A percentile compares a stretch with the other conserved stretches of the same genome.
Conservation (phyloP, 2,888 invertebrate genomes). For the Subacronicta megacephala region DNA sequence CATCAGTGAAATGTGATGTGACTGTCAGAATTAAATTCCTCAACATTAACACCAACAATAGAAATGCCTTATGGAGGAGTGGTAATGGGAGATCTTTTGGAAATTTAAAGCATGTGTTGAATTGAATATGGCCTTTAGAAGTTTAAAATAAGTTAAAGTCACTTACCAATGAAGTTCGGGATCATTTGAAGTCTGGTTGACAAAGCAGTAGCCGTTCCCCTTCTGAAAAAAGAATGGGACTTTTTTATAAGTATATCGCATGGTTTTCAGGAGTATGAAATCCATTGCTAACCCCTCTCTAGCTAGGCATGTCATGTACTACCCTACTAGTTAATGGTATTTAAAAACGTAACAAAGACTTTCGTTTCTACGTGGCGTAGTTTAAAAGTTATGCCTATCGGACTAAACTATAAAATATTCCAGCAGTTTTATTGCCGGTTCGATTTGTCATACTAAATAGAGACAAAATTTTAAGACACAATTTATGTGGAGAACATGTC, state of each 20-base stretch:
- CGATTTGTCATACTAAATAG: too few relatives aligned
- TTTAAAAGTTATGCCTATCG: slow-evolving; percentile 8
- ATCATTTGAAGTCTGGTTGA: not conserved
- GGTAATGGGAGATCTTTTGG: too few relatives aligned
- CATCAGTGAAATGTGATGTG: too few relatives aligned
- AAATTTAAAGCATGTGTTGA: too few relatives aligned
- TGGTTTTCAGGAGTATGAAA: slow-evolving; percentile 30
- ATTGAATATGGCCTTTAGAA: too few relatives aligned
- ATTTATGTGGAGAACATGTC: too few relatives aligned
- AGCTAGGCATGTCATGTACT: slow-evolving; percentile 17
- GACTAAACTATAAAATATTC: not conserved
- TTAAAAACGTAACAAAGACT: slow-evolving; percentile 23
- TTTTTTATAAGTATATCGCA: slow-evolving; percentile 30
- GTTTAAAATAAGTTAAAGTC: too few relatives aligned
- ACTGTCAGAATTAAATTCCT: too few relatives aligned
- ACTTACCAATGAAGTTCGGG: not conserved
- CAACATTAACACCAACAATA: too few relatives aligned
- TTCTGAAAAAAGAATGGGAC: slow-evolving; percentile 22
- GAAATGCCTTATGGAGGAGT: too few relatives aligned
- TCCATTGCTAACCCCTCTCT: slow-evolving; percentile 19
- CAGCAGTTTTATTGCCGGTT: not conserved
- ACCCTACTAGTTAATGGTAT: slow-evolving; percentile 1
- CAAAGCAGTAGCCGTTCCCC: not conserved
- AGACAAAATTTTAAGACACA: too few relatives aligned
- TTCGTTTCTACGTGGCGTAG: not conserved